Base-by-base conservation (phyloP, 2,797 vertebrate species). In the Acrossocheilus fasciatus region DNA sequence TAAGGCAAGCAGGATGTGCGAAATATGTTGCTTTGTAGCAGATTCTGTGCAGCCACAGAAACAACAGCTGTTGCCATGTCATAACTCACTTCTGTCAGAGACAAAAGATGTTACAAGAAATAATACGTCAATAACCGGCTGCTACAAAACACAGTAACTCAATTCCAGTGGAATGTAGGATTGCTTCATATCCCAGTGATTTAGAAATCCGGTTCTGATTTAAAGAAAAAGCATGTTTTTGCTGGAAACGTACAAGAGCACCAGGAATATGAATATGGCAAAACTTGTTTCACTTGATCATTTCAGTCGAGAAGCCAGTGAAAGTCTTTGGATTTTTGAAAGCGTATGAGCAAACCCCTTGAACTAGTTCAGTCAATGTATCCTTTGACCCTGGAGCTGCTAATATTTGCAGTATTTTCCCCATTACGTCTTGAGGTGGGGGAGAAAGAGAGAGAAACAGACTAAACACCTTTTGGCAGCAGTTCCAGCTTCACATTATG, bases 401-500 rank as follows among this genome's bases (percentile, higher is more conserved):
- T 52, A 14, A 41, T 20, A 62, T 81, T 73, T 50, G 26, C 6
- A 18, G 5, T 57, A 64, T 36, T 72, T 85, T 74, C 34, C 69
- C 36, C 5, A 81, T 81, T 73, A 75, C 6, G 0, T 54, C 69
- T 72, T 73, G 30, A 74, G 36, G 54, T 39, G 69, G 45, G 68
- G 57, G 45, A 84, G 15, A 76, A 43, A 30, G 17, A 76, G 18
- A 47, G 34, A 26, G 36, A 41, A 45, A 74, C 26, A 81, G 69
- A 80, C 68, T 81, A 50, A 81, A 86, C 20, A 86, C 68, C 69
- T 81, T 81, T 36, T 81, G 77, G 84, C 84, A 45, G 52, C 76
- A 39, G 52, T 80, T 52, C 50, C 66, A 79, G 50, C 50, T 79
- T 52, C n/a, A 45, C 36, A 59, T 79, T 81, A 79, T 73, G 75